Evolutionary conservation across 2,888 invertebrate species (phyloP).

Genomic region (Beris chalybata): DNA sequence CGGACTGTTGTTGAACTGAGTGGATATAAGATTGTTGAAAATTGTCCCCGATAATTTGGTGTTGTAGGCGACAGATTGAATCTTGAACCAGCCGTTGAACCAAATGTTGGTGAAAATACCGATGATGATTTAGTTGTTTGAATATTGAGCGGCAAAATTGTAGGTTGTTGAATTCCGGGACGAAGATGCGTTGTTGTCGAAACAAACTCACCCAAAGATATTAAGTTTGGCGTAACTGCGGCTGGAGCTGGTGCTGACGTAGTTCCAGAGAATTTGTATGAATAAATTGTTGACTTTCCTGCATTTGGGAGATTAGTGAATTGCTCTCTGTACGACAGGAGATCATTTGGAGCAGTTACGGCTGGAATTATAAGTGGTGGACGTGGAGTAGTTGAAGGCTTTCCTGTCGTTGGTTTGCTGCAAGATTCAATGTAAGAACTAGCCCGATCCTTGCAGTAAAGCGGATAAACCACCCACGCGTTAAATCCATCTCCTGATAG

Average conservation of each 20-base stretch:
- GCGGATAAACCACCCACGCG: conserved; percentile 51
- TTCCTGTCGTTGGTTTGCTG: conserved; percentile 39
- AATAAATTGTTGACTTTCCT: conserved; percentile 7
- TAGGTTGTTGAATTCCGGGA: background rate
- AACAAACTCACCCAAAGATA: conserved; percentile 8
- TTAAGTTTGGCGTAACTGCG: background rate
- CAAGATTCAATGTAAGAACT: conserved; percentile 39
- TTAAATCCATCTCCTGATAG: conserved; percentile 71
- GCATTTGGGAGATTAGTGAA: background rate
- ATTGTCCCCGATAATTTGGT: background rate
- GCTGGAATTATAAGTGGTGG: conserved; percentile 24
- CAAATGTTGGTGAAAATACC: background rate
- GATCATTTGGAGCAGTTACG: conserved; percentile 30
- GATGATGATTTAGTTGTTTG: background rate
- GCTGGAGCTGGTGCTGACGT: background rate
- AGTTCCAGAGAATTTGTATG: background rate
- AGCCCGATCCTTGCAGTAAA: conserved; percentile 44
- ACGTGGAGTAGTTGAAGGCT: conserved; percentile 1
- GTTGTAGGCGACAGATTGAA: conserved; percentile 6
- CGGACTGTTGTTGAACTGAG: conserved; percentile 39
- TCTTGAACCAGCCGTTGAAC: conserved; percentile 17
- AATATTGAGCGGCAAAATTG: background rate
- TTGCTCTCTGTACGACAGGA: conserved; percentile 3
- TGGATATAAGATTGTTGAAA: background rate
- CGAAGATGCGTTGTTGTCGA: background rate